Evolutionary conservation across 2,797 vertebrate genomes (phyloP).

Genomic region (Poecilia wingei): DNA sequence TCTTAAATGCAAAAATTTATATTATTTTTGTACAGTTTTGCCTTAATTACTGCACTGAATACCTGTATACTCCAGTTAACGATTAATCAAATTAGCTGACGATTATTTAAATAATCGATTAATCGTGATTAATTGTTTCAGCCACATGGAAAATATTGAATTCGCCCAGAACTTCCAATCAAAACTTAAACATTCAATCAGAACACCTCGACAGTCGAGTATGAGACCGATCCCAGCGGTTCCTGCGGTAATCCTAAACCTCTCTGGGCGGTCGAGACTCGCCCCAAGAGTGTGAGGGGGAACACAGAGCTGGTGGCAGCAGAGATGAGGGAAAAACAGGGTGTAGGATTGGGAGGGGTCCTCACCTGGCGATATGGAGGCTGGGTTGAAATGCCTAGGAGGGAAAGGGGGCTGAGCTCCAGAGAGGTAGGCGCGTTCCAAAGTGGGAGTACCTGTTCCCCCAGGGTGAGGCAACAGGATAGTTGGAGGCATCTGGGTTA

Average conservation of each 20-base stretch:
- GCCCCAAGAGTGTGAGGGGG: constrained; percentile 33
- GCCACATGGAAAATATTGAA: not conserved
- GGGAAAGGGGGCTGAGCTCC: constrained; percentile 95
- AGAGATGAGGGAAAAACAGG: constrained; percentile 56
- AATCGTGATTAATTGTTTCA: too few relatives aligned
- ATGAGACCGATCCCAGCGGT: constrained; percentile 24
- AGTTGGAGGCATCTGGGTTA: constrained; percentile 98
- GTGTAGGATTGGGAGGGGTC: constrained; percentile 56
- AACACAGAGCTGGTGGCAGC: constrained; percentile 55
- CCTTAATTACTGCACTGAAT: too few relatives aligned
- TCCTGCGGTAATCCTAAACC: constrained; percentile 16
- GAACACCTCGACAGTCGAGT: constrained; percentile 3
- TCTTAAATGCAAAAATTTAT: too few relatives aligned
- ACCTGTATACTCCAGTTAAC: too few relatives aligned
- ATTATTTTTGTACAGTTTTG: too few relatives aligned
- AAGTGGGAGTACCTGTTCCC: constrained; percentile 92
- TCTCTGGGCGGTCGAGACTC: constrained; percentile 26
- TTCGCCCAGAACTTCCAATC: not conserved
- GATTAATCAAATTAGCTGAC: too few relatives aligned
- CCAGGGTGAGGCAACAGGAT: constrained; percentile 98
- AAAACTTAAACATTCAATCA: constrained; percentile 5
- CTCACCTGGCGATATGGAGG: constrained; percentile 97
- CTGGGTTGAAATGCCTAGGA: constrained; percentile 93
- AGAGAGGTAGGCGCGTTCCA: constrained; percentile 97
- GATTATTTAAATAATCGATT: too few relatives aligned